Conservation (phyloP, 2,888 invertebrate species). For the Lasioglossum leucozonium region DNA sequence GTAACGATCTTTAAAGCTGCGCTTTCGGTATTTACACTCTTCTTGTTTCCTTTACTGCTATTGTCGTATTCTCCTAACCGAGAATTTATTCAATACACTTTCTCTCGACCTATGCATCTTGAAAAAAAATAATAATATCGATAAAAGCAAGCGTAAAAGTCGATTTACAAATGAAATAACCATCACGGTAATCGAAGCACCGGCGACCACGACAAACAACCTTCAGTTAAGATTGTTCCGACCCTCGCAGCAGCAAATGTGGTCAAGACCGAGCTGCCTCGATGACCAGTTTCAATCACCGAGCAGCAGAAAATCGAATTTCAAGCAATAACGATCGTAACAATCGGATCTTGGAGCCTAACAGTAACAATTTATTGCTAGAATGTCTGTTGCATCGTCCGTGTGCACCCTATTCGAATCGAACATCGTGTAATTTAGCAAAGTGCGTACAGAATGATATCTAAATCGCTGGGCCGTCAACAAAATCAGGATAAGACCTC, state of each 20-base stretch:
- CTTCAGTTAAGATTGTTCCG: slow-evolving; percentile 40
- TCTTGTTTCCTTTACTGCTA: background rate
- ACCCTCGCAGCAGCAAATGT: slow-evolving; percentile 53
- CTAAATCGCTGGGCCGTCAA: slow-evolving; percentile 54
- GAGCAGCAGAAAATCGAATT: background rate
- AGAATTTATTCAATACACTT: background rate
- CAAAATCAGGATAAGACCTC: slow-evolving; percentile 32
- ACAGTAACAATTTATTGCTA: slow-evolving; percentile 17
- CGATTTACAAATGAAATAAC: background rate
- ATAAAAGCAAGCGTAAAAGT: background rate
- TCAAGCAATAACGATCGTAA: slow-evolving; percentile 18
- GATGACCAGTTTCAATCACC: slow-evolving; percentile 66
- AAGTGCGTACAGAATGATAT: slow-evolving; percentile 46
- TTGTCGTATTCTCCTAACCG: background rate
- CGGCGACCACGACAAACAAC: slow-evolving; percentile 32
- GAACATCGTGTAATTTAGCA: slow-evolving; percentile 49
- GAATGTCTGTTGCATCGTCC: slow-evolving; percentile 7
- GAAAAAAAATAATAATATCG: too few relatives aligned
- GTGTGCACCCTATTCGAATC: slow-evolving; percentile 36
- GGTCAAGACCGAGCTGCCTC: slow-evolving; percentile 64
- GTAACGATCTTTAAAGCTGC: too few relatives aligned
- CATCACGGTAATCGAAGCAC: background rate
- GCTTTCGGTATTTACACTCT: background rate
- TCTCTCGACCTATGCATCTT: background rate
- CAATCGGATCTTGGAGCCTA: background rate